These are phyloP conservation scores for Drosophila watanabei DNA, from an alignment of 1,140 invertebrate species.

Conservation along the genomic window DNA sequence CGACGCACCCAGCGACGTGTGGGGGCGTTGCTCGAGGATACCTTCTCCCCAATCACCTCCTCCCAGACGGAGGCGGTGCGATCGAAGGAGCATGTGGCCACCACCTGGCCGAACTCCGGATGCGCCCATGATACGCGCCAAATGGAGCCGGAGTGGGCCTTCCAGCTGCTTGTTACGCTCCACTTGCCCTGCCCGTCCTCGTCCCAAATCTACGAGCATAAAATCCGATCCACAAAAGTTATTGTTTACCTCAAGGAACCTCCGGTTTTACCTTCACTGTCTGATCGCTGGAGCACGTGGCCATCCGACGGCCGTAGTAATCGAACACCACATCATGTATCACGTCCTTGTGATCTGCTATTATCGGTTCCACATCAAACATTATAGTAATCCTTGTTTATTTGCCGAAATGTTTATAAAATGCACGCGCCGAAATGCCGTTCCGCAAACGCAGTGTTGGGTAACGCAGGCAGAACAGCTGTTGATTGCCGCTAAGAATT, in stretches of 20 bases:
- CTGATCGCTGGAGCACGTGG: slow-evolving; percentile 98
- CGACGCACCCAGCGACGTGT: slow-evolving; percentile 95
- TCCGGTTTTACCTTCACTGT: slow-evolving; percentile 92
- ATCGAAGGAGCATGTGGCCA: slow-evolving; percentile 99
- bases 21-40: slow-evolving; percentile 90
- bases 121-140: slow-evolving; percentile 99
- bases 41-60: slow-evolving; percentile 95
- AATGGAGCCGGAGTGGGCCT: slow-evolving; percentile 98
- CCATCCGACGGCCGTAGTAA: slow-evolving; percentile 98
- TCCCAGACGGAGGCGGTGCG: slow-evolving; percentile 98
- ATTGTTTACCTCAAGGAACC: slow-evolving; percentile 6
- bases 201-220: slow-evolving; percentile 92
- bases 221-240: neutral
- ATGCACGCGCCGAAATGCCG: slow-evolving; percentile 43
- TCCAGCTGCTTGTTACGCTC: slow-evolving; percentile 96
- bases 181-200: slow-evolving; percentile 94
- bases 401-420: slow-evolving; percentile 20
- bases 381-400: slow-evolving; percentile 81
- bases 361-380: slow-evolving; percentile 95
- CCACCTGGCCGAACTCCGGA: slow-evolving; percentile 97
- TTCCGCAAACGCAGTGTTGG: slow-evolving; percentile 13
- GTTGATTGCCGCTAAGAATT: neutral
- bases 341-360: slow-evolving; percentile 97
- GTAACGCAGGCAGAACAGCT: slow-evolving; percentile 5
- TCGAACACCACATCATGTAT: slow-evolving; percentile 99